Percentiles rank a stretch among this genome's conserved stretches.
These are phyloP conservation scores for Taphrorychus bicolor DNA, from an alignment of 2,888 invertebrate genomes.

Conservation along the genomic window DNA sequence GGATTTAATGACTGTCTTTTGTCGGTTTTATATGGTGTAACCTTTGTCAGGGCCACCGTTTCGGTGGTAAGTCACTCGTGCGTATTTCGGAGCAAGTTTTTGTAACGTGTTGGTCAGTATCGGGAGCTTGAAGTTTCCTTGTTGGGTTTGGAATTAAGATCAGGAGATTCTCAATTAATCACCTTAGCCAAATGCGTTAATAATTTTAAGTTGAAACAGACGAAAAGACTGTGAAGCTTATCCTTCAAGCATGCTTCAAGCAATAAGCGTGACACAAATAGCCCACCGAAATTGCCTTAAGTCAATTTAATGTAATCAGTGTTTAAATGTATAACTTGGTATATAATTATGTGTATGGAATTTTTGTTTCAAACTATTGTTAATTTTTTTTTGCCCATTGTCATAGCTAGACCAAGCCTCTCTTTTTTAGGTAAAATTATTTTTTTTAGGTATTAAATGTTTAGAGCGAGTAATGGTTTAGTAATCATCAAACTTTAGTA, in stretches of 20 bases:
- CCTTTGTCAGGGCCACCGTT: background rate
- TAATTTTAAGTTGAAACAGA: background rate
- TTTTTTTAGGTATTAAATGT: conserved; percentile 2
- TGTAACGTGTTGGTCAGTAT: background rate
- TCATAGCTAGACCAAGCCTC: background rate
- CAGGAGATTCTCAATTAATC: background rate
- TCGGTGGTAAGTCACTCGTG: background rate
- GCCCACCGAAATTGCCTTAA: conserved; percentile 18
- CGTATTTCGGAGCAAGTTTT: background rate
- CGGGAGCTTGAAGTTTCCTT: conserved; percentile 4
- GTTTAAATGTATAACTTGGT: background rate
- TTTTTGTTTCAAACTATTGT: background rate
- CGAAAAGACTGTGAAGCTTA: conserved; percentile 2
- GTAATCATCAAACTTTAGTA: background rate
- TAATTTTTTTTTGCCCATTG: background rate
- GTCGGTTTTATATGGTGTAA: too few species aligned
- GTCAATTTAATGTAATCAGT: conserved; percentile 2
- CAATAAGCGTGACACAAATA: conserved; percentile 13
- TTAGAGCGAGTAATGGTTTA: background rate
- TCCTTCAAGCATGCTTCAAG: conserved; percentile 6
- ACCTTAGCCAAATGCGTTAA: too few species aligned
- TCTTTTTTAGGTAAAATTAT: background rate
- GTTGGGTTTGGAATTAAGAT: background rate
- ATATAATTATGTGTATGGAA: background rate
- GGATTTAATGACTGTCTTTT: conserved; percentile 7